phyloP scores from a whole-genome alignment of 2,888 invertebrate species.

The Conops quadrifasciatus region DNA sequence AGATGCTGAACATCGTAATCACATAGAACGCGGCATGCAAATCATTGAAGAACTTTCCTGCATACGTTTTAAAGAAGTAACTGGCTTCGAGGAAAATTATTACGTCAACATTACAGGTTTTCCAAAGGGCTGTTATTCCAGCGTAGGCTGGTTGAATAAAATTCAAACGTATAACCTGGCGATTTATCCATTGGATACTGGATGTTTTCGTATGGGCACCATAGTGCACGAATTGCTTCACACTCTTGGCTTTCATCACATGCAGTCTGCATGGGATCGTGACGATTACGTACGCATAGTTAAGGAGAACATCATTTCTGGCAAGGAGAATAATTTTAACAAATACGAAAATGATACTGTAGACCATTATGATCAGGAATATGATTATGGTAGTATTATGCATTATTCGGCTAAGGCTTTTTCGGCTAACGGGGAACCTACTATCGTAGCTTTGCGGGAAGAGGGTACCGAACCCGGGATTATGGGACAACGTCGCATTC shows the following conservation, averaged over 20 bases:
- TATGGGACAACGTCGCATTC: constrained; percentile 53
- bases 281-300: constrained; percentile 74
- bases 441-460: constrained; percentile 69
- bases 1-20: constrained; percentile 68
- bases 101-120: constrained; percentile 54
- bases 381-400: constrained; percentile 83
- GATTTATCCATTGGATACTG: constrained; percentile 50
- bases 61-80: constrained; percentile 73
- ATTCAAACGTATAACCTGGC: constrained; percentile 55
- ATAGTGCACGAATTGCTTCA: constrained; percentile 82
- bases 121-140: constrained; percentile 76
- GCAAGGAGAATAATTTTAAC: constrained; percentile 74
- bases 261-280: constrained; percentile 79
- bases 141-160: constrained; percentile 72
- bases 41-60: constrained; percentile 79
- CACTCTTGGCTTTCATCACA: constrained; percentile 80
- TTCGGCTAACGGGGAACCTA: constrained; percentile 73
- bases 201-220: constrained; percentile 66
- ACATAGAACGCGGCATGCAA: constrained; percentile 74
- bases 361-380: constrained; percentile 72
- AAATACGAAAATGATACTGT: constrained; percentile 69
- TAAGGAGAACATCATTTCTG: constrained; percentile 65
- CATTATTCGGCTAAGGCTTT: constrained; percentile 80
- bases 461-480: constrained; percentile 40
- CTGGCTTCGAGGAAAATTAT: constrained; percentile 58